Conservation (phyloP, 2,797 vertebrate species). For the Anabacerthia variegaticeps region DNA sequence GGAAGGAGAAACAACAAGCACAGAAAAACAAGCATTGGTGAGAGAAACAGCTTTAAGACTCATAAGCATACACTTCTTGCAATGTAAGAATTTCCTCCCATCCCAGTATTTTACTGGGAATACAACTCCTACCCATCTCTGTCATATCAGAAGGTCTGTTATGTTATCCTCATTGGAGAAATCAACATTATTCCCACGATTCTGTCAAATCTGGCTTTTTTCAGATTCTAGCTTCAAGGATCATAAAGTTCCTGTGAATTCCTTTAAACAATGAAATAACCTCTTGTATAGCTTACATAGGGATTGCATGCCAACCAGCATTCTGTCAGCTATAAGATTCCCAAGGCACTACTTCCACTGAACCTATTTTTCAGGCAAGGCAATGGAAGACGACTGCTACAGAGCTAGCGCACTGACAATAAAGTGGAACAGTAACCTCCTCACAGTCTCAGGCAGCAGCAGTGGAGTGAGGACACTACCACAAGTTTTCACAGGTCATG, state of each 20-base stretch:
- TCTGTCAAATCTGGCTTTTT: not conserved
- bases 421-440: not conserved
- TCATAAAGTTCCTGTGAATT: not conserved
- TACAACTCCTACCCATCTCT: not conserved
- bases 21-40: not conserved
- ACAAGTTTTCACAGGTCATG: not conserved
- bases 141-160: not conserved
- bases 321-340: not conserved
- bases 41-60: not conserved
- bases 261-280: not conserved
- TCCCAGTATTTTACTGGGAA: not conserved
- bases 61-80: not conserved
- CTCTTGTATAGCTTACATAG: not conserved
- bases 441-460: not conserved
- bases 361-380: not conserved
- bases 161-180: not conserved
- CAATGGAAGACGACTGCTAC: not conserved
- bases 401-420: not conserved
- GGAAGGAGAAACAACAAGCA: not conserved
- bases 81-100: not conserved
- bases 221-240: not conserved
- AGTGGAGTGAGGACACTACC: accelerated
- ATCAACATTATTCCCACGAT: not conserved
- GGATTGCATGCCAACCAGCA: not conserved
- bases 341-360: not conserved